Evolutionary conservation across 2,113 vertebrate genomes (phyloP), one percentile per base, ranked within the genome.

Genomic region (Vidua macroura): DNA sequence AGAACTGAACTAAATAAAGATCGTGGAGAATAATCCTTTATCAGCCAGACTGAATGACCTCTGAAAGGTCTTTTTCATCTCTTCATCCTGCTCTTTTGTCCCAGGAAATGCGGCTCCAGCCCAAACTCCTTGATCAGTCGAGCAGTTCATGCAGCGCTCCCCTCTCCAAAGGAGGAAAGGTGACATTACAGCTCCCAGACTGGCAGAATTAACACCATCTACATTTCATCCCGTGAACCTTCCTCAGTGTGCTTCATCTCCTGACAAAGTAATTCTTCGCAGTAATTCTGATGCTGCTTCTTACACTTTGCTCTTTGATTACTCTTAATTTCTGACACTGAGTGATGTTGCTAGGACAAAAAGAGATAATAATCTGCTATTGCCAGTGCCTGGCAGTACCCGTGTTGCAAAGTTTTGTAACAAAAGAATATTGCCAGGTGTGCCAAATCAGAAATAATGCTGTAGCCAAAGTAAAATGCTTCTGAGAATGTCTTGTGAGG

Each of bases 101-200:
- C 92, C 51, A 91, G 92, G 86, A 96, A 97, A 66, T 20, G 41
- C 33, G 64, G 44, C 30, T 95, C 81, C 85, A 59, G 91, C 91
- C 87, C 82, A 87, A 88, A 58, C 53, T 64, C 68, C 89, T 77
- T 90, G 62, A 94, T 88, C 90, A 89, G 63, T 74, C 13, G 4
- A 69, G 46, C 56, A 81, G 46, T 75, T 92, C 69, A 76, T 89
- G 76, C 66, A 91, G 72, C 55, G 52, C 53, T 91, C 62, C 37
- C 30, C 73, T 96, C 76, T 88, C 64, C 78, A 76, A 93, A 96
- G 87, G 72, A 93, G 89, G 11, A 72, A 76, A 89, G 37, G 63
- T 73, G 88, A 74, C 59, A 49, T 41, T 74, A 24, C 83, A 77
- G 76, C 86, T 70, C 83, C 76, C 3, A 4, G 51, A 86, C 20